These are phyloP conservation scores for Geotrupes spiniger DNA, from an alignment of 2,888 invertebrate species.

Conservation along the genomic window DNA sequence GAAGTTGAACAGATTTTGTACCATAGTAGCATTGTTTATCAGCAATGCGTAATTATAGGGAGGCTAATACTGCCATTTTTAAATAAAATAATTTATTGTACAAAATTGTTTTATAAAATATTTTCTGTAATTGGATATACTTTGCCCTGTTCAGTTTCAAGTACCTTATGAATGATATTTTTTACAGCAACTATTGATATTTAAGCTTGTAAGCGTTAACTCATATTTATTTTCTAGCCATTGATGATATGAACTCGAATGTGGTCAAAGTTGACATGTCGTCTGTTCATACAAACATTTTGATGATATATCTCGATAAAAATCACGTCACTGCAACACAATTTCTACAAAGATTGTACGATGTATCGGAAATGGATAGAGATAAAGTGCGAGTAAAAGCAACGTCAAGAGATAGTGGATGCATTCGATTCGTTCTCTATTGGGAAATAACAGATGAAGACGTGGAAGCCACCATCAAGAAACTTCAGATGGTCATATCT, in stretches of 20 bases:
- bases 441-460: conserved; percentile 68
- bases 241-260: conserved; percentile 59
- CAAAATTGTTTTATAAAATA: no score
- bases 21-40: no score
- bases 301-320: conserved; percentile 60
- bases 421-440: conserved; percentile 68
- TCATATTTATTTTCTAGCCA: no score
- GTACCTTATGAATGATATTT: no score
- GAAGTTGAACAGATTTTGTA: neutral
- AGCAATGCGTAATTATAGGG: no score
- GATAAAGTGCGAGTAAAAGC: conserved; percentile 59
- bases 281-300: conserved; percentile 70
- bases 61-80: no score
- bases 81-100: no score
- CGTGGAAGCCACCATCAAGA: conserved; percentile 65
- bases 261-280: conserved; percentile 61
- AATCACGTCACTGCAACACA: conserved; percentile 55
- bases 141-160: no score
- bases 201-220: no score
- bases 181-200: no score
- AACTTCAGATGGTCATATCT: conserved; percentile 66
- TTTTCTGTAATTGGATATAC: no score
- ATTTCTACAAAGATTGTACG: conserved; percentile 55
- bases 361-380: conserved; percentile 51
- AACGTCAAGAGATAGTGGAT: conserved; percentile 57